phyloP scores from a whole-genome alignment of 2,113 vertebrate genomes.

The Trematocara unimaculatum region DNA sequence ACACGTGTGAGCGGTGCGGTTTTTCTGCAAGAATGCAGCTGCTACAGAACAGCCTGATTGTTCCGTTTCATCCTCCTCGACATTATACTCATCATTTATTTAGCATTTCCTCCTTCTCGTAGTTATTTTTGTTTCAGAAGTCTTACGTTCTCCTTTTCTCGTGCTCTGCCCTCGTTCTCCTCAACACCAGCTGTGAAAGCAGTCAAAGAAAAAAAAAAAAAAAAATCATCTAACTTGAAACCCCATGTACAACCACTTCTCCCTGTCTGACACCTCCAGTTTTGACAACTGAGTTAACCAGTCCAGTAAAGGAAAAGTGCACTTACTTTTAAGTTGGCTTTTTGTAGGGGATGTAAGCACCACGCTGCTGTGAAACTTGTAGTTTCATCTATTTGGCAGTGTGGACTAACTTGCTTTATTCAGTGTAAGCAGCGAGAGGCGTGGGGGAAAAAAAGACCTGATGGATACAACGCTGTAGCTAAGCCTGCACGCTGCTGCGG shows the following conservation, averaged over 20 bases:
- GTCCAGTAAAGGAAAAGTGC: background rate
- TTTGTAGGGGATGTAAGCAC: background rate
- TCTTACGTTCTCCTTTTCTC: background rate
- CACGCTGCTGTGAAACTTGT: background rate
- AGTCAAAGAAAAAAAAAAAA: background rate
- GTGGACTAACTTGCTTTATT: background rate
- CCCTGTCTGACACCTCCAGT: background rate
- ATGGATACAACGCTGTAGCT: constrained; percentile 36
- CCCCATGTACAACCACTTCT: background rate
- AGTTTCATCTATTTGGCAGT: constrained; percentile 12
- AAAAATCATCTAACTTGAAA: background rate
- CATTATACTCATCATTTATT: constrained; percentile 8
- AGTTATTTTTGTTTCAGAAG: background rate
- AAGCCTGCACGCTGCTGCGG: constrained; percentile 3
- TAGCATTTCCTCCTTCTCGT: background rate
- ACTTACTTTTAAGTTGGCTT: background rate
- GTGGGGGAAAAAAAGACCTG: background rate
- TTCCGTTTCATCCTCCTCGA: constrained; percentile 12
- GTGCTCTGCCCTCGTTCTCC: background rate
- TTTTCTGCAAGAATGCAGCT: background rate
- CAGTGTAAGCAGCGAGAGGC: background rate
- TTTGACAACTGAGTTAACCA: background rate
- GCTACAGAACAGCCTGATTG: background rate
- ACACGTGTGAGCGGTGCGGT: background rate
- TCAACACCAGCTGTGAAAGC: background rate